phyloP scores from a whole-genome alignment of 2,113 vertebrate genomes.

The Vidua macroura region DNA sequence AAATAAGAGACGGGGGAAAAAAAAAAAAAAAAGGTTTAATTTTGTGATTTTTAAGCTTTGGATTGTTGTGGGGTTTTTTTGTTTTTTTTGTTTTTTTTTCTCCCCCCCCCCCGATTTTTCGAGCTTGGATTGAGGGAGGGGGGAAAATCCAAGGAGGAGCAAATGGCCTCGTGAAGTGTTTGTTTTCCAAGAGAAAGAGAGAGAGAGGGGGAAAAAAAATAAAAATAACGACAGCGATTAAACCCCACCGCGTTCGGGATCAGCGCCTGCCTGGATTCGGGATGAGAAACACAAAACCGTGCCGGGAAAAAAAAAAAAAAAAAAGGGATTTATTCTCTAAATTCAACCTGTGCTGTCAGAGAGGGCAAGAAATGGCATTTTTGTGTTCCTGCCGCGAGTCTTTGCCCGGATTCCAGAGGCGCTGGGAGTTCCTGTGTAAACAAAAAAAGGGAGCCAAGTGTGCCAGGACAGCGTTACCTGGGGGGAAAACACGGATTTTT shows the following conservation, averaged over 20 bases:
- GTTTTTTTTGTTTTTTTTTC: too few relatives aligned
- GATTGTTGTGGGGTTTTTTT: too few relatives aligned
- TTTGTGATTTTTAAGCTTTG: slow-evolving; percentile 43
- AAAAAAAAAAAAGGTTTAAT: neutral
- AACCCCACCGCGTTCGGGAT: neutral
- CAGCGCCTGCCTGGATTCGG: neutral
- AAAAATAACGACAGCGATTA: neutral
- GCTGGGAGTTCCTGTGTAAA: neutral
- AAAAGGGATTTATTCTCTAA: neutral
- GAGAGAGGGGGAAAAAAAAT: too few relatives aligned
- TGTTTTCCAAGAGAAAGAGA: neutral
- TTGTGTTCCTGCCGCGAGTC: neutral
- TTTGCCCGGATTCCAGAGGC: slow-evolving; percentile 9
- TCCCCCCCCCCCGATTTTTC: too few relatives aligned
- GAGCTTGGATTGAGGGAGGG: neutral
- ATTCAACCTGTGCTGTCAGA: neutral
- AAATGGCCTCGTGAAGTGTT: slow-evolving; percentile 27
- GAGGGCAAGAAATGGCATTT: neutral
- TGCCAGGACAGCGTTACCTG: neutral
- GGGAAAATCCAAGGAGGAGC: slow-evolving; percentile 16
- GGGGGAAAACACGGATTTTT: neutral
- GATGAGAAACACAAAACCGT: neutral
- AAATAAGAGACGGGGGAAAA: neutral
- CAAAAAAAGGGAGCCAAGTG: neutral
- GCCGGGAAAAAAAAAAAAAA: neutral